Conservation (phyloP, 2,797 vertebrate species). For the Hirundo rustica region DNA sequence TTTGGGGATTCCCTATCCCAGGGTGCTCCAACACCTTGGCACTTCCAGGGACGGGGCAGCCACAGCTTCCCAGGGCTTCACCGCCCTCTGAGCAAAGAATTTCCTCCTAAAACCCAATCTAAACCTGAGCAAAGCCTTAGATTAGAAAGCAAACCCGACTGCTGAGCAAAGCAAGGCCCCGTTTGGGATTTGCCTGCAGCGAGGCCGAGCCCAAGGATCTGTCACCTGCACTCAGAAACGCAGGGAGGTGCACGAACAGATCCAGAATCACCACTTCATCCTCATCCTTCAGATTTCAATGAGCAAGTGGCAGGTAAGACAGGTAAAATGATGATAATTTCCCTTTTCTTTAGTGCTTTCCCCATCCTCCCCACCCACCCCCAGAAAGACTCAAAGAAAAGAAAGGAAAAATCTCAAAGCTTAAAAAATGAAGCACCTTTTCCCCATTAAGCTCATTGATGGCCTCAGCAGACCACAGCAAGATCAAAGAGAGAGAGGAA, state of each 20-base stretch:
- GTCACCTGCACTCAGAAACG: neutral
- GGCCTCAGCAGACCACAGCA: slow-evolving; percentile 16
- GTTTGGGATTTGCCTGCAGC: neutral
- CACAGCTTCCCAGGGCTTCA: neutral
- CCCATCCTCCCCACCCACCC: fast-evolving
- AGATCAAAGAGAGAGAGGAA: slow-evolving; percentile 30
- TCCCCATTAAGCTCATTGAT: slow-evolving; percentile 20
- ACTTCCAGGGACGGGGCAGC: neutral
- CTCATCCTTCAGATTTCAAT: neutral
- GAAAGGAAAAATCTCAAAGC: neutral
- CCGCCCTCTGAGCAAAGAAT: neutral
- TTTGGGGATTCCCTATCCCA: neutral
- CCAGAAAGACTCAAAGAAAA: neutral
- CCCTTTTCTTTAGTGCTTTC: neutral
- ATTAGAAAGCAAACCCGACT: neutral
- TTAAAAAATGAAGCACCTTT: neutral
- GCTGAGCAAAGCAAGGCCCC: neutral
- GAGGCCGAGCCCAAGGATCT: neutral
- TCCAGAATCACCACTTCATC: neutral
- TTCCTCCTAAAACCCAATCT: neutral
- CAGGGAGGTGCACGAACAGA: neutral
- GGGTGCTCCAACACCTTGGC: neutral
- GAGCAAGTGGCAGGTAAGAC: neutral
- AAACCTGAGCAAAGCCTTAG: neutral
- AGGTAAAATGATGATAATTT: neutral